Conservation (phyloP, 2,888 invertebrate species). For the Listrodromus nycthemerus region DNA sequence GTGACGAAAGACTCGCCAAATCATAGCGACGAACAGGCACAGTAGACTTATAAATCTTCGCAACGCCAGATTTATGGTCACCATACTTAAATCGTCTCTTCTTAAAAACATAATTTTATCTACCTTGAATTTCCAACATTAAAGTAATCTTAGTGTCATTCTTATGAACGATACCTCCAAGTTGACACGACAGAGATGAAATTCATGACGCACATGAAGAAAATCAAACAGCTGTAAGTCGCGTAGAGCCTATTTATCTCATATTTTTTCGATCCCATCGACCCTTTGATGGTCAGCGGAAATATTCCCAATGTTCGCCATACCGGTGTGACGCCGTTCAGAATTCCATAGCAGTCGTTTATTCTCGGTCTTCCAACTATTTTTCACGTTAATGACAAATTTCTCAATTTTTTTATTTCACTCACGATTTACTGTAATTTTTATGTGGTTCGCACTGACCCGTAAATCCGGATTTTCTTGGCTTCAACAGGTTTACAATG, state of each 20-base stretch:
- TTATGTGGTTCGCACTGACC: too few species aligned
- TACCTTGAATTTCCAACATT: not conserved
- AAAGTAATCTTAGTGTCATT: not conserved
- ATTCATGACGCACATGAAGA: not conserved
- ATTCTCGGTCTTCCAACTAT: not conserved
- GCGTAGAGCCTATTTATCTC: constrained; percentile 44
- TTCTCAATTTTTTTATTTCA: too few species aligned
- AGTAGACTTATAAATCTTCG: not conserved
- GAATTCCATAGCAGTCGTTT: constrained; percentile 47
- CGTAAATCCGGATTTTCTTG: not conserved
- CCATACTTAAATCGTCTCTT: not conserved
- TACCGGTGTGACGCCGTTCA: constrained; percentile 55
- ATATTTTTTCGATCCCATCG: constrained; percentile 46
- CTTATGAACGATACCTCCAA: not conserved
- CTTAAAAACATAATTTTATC: not conserved
- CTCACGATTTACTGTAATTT: too few species aligned
- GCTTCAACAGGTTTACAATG: not conserved
- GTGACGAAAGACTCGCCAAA: constrained; percentile 50
- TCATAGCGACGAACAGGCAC: constrained; percentile 37
- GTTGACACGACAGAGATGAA: not conserved
- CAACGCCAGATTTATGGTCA: not conserved
- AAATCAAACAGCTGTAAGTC: constrained; percentile 19
- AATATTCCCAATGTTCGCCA: constrained; percentile 62
- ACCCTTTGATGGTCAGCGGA: constrained; percentile 42
- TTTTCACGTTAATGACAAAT: too few species aligned